These are phyloP conservation scores for Lagopus leucura DNA, from an alignment of 2,113 vertebrate genomes.

Conservation along the genomic window DNA sequence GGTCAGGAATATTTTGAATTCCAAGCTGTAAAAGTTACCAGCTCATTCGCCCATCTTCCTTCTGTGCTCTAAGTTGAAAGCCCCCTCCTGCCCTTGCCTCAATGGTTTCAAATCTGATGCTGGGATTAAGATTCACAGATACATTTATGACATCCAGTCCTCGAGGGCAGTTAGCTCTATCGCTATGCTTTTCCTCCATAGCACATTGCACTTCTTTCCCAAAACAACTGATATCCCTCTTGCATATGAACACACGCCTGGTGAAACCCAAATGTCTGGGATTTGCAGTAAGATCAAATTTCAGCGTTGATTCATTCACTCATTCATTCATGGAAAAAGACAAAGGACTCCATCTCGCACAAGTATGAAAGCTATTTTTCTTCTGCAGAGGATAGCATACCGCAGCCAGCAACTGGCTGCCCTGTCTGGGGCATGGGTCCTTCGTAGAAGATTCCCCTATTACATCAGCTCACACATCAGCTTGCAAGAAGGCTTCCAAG, in stretches of 20 bases:
- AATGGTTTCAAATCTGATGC: slow-evolving; percentile 5
- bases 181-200: not conserved
- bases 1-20: slow-evolving; percentile 44
- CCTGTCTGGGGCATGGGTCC: not conserved
- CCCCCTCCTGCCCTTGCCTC: not conserved
- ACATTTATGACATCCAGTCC: not conserved
- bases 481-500: slow-evolving; percentile 43
- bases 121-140: not conserved
- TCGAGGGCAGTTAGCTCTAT: not conserved
- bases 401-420: slow-evolving; percentile 21
- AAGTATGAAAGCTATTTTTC: not conserved
- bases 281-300: not conserved
- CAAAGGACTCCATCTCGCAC: not conserved
- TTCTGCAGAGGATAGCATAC: not conserved
- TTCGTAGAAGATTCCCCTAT: slow-evolving; percentile 36
- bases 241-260: fast-evolving
- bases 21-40: not conserved
- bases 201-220: not conserved
- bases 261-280: not conserved
- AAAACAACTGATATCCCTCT: not conserved
- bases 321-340: not conserved
- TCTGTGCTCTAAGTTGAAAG: not conserved
- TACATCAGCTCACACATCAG: slow-evolving; percentile 39
- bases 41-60: not conserved
- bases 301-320: not conserved